phyloP scores from a whole-genome alignment of 2,113 vertebrate genomes.

The Sander vitreus region DNA sequence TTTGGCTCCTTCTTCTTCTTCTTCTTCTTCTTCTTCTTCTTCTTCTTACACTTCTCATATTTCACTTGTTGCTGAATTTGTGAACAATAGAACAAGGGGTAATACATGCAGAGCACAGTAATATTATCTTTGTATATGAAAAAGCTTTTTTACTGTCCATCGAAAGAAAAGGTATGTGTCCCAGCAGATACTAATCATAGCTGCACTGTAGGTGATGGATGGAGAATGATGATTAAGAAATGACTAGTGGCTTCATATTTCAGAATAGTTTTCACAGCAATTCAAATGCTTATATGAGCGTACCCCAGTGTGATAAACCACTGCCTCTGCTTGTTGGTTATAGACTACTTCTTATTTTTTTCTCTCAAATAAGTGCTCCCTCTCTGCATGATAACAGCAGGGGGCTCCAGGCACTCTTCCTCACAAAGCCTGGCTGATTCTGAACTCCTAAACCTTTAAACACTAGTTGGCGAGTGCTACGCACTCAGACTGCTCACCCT shows the following conservation, averaged over 20 bases:
- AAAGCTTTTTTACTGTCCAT: slow-evolving; percentile 1
- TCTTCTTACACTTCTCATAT: slow-evolving; percentile 21
- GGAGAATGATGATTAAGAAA: slow-evolving; percentile 45
- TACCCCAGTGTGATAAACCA: slow-evolving; percentile 41
- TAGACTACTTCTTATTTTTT: slow-evolving; percentile 31
- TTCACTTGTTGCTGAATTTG: slow-evolving; percentile 36
- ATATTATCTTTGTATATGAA: slow-evolving; percentile 13
- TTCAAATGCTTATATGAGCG: slow-evolving; percentile 18
- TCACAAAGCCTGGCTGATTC: slow-evolving; percentile 69
- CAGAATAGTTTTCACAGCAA: slow-evolving; percentile 7
- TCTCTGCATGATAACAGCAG: slow-evolving; percentile 71
- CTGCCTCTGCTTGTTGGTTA: slow-evolving; percentile 42
- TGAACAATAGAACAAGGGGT: slow-evolving; percentile 5
- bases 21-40: slow-evolving; percentile 15
- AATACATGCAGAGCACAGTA: background rate
- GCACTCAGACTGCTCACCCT: slow-evolving; percentile 56
- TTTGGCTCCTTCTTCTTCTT: background rate
- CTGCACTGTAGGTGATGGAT: background rate
- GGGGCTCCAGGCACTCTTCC: slow-evolving; percentile 71
- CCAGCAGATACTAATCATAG: slow-evolving; percentile 1
- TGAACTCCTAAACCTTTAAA: slow-evolving; percentile 83
- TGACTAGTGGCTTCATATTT: slow-evolving; percentile 43
- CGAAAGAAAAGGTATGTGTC: slow-evolving; percentile 30
- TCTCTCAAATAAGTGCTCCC: slow-evolving; percentile 41
- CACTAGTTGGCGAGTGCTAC: slow-evolving; percentile 62